Percentiles rank a stretch among this genome's conserved stretches.
Evolutionary conservation across 2,113 vertebrate species (phyloP).

Genomic region (Brachyhypopomus occidentalis): DNA sequence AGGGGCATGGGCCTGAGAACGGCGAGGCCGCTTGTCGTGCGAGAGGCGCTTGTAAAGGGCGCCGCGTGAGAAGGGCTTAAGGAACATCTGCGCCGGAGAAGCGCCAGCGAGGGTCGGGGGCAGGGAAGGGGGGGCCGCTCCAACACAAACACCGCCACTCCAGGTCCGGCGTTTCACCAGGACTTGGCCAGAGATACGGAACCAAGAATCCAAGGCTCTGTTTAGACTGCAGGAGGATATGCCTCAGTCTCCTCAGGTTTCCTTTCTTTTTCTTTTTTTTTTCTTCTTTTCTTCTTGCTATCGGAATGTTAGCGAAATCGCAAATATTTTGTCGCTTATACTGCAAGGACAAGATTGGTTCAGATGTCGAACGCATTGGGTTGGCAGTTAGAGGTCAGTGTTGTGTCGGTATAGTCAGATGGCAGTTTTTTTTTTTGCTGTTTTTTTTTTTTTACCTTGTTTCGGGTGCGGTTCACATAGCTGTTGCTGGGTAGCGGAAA

Average conservation of each 20-base stretch:
- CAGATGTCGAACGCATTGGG: too few species aligned
- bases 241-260: background rate
- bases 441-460: too few species aligned
- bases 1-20: background rate
- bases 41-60: slow-evolving; percentile 2
- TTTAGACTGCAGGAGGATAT: slow-evolving; percentile 12
- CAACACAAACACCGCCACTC: slow-evolving; percentile 64
- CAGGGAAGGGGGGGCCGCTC: slow-evolving; percentile 41
- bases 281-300: too few species aligned
- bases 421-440: too few species aligned
- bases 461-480: too few species aligned
- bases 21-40: background rate
- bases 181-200: slow-evolving; percentile 29
- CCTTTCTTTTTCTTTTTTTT: background rate
- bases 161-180: slow-evolving; percentile 48
- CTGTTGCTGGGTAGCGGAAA: too few species aligned
- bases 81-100: slow-evolving; percentile 63
- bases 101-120: slow-evolving; percentile 54
- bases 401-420: too few species aligned
- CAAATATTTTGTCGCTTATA: too few species aligned
- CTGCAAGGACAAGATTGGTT: too few species aligned
- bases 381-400: too few species aligned
- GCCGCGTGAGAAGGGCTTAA: slow-evolving; percentile 28
- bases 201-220: slow-evolving; percentile 4
- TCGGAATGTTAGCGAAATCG: too few species aligned